Conservation (phyloP, 2,888 invertebrate genomes). For the Eupithecia tripunctaria region DNA sequence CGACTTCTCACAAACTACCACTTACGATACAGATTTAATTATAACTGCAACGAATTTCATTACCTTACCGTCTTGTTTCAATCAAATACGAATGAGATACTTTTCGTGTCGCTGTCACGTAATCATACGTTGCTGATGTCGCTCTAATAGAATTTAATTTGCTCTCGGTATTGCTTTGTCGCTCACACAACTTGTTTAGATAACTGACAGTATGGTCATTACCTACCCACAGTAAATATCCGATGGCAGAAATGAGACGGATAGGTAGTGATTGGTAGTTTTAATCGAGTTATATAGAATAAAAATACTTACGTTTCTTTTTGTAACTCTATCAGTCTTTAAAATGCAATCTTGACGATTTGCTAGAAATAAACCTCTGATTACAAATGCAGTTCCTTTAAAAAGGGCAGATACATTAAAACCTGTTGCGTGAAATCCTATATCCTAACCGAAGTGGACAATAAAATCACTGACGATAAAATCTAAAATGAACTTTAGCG, state of each 20-base stretch:
- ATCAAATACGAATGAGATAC: slow-evolving; percentile 77
- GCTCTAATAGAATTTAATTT: slow-evolving; percentile 81
- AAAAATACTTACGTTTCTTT: too few relatives aligned
- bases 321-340: too few relatives aligned
- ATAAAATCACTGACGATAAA: too few relatives aligned
- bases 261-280: background rate
- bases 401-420: background rate
- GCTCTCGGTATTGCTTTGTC: slow-evolving; percentile 51
- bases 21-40: slow-evolving; percentile 65
- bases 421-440: background rate
- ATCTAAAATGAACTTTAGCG: slow-evolving; percentile 5
- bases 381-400: too few relatives aligned
- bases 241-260: background rate
- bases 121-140: slow-evolving; percentile 74
- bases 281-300: too few relatives aligned
- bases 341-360: too few relatives aligned
- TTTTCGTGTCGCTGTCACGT: slow-evolving; percentile 72
- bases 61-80: slow-evolving; percentile 57
- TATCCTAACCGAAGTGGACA: background rate
- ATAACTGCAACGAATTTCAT: slow-evolving; percentile 73
- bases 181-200: slow-evolving; percentile 57
- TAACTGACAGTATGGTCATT: slow-evolving; percentile 5
- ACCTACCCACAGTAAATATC: background rate
- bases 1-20: slow-evolving; percentile 45
- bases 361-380: too few relatives aligned